Evolutionary conservation across 2,113 vertebrate genomes (phyloP).

Genomic region (Hemibagrus wyckioides): DNA sequence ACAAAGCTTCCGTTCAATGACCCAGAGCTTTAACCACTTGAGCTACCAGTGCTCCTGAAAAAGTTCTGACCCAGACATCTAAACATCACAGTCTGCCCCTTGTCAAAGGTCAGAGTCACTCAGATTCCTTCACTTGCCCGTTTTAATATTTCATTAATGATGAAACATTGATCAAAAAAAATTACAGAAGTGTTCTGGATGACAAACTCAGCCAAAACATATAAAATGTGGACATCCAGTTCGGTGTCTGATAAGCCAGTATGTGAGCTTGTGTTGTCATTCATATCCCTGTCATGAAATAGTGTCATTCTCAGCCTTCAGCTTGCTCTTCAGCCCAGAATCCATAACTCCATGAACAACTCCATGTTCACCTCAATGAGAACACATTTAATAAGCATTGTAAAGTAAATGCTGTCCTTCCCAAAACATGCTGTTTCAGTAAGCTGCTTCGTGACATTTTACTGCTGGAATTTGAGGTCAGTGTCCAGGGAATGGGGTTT

Average conservation of each 20-base stretch:
- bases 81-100: no score
- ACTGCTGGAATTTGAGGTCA: not conserved
- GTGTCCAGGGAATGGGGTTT: not conserved
- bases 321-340: slow-evolving; percentile 1
- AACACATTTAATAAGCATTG: not conserved
- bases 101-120: no score
- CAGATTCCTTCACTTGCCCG: no score
- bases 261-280: not conserved
- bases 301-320: not conserved
- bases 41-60: no score
- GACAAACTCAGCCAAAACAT: not conserved
- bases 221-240: not conserved
- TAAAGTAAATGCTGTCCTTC: not conserved
- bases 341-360: no score
- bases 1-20: no score
- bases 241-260: not conserved
- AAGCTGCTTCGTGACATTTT: not conserved
- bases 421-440: not conserved
- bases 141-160: not conserved
- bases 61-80: no score
- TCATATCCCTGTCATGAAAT: not conserved
- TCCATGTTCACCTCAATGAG: not conserved
- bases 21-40: no score
- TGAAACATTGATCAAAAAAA: no score
- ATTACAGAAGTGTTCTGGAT: not conserved